These are phyloP conservation scores for Callimorpha dominula DNA, from an alignment of 2,888 invertebrate genomes.

Conservation along the genomic window DNA sequence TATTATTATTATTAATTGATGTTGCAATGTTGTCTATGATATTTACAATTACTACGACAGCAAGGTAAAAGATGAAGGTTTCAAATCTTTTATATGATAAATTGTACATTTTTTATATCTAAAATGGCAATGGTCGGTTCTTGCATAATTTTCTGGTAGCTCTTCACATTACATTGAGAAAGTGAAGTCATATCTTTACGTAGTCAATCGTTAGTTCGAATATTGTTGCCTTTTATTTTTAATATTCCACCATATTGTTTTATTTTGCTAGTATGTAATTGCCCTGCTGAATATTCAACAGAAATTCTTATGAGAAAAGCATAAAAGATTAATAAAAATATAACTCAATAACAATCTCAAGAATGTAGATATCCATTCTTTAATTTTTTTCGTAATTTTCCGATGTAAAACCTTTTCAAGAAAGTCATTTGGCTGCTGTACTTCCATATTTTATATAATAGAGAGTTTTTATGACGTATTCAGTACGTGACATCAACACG, in stretches of 20 bases:
- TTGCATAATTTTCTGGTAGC: neutral
- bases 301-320: neutral
- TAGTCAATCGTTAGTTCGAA: neutral
- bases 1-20: no score
- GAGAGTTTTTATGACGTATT: conserved; percentile 10
- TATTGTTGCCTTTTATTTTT: neutral
- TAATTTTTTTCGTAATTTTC: neutral
- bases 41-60: no score
- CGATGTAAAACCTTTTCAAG: neutral
- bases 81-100: no score
- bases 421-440: neutral
- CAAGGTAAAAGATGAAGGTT: no score
- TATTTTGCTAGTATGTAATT: neutral
- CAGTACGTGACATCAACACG: conserved; percentile 12
- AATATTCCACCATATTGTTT: neutral
- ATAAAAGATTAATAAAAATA: neutral
- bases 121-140: neutral
- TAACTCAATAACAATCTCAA: neutral
- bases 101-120: neutral
- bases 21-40: no score
- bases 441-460: neutral
- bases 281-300: no score
- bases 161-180: neutral
- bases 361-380: neutral
- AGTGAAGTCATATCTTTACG: neutral